Evolutionary conservation across 2,797 vertebrate genomes (phyloP), one percentile per base, ranked within the genome.

Genomic region (Sebastes dallii): DNA sequence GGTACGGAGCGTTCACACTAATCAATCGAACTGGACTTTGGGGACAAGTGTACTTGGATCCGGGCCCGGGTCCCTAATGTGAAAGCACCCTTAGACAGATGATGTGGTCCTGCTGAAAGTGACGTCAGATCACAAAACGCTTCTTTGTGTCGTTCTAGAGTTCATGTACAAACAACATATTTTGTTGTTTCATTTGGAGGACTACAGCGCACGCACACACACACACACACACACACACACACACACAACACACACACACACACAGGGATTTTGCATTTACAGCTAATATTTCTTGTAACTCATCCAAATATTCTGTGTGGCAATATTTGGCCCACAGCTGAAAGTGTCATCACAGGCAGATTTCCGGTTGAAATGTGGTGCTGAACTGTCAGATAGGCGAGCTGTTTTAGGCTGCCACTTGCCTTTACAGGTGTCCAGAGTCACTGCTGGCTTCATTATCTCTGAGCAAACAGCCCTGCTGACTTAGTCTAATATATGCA

Each of bases 401-500:
- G 30, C 55, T 24, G 54, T 42, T 81, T 66, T 13, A 85, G 62
- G 58, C 58, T 78, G 50, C 61, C 30, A 24, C 3, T 65, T 58
- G 24, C 56, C 36, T 69, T 86, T 32, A 77, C 58, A 83, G 62
- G 62, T 75, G 64, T 80, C 72, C 72, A 82, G 79, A 73, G 46
- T 75, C 68, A 64, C 78, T 46, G 66, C 55, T 52, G 83, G 77
- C 87, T 81, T 80, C 82, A 80, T 87, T 85, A 85, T 85, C 82
- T 76, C 61, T 83, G 65, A 71, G 80, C 70, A 80, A 75, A 77
- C 86, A 89, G 81, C 64, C 74, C 75, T 65, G 60, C 84, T 84
- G 81, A 88, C 77, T 86, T 52, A 80, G 70, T 66, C 66, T 85
- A 84, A 84, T 81, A 60, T 81, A 81, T 83, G 77, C 82, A 81